A percentile compares a stretch with the other conserved stretches of the same genome.
phyloP scores from a whole-genome alignment of 2,113 vertebrate genomes.

The Ranitomeya variabilis region DNA sequence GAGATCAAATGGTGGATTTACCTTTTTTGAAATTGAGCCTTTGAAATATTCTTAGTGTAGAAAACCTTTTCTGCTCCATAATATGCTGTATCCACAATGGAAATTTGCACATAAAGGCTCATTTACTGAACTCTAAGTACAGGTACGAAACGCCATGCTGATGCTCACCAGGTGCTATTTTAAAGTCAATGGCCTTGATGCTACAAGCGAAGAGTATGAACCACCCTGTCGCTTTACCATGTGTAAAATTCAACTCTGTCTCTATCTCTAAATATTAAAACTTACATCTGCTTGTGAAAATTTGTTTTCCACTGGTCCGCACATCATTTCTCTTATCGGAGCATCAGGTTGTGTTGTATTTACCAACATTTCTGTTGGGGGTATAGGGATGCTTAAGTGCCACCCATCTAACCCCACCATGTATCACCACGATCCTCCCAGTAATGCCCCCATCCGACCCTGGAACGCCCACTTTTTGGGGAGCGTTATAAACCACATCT shows the following conservation, averaged over 20 bases:
- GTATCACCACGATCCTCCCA: no score
- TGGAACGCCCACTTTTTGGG: no score
- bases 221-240: background rate
- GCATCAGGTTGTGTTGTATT: background rate
- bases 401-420: no score
- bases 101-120: constrained; percentile 50
- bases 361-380: no score
- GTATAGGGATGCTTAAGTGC: no score
- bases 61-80: constrained; percentile 55
- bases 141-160: background rate
- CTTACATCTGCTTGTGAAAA: background rate
- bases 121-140: background rate
- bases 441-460: no score
- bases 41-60: constrained; percentile 60
- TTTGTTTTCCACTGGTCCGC: background rate
- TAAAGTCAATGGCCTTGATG: background rate
- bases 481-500: no score
- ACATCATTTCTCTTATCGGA: background rate
- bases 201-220: background rate
- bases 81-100: constrained; percentile 63
- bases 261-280: background rate
- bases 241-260: background rate
- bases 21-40: constrained; percentile 63
- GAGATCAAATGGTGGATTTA: constrained; percentile 69
- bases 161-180: background rate